Base-by-base conservation (phyloP, 2,113 vertebrate genomes). In the Ptilorrhoa leucosticta region DNA sequence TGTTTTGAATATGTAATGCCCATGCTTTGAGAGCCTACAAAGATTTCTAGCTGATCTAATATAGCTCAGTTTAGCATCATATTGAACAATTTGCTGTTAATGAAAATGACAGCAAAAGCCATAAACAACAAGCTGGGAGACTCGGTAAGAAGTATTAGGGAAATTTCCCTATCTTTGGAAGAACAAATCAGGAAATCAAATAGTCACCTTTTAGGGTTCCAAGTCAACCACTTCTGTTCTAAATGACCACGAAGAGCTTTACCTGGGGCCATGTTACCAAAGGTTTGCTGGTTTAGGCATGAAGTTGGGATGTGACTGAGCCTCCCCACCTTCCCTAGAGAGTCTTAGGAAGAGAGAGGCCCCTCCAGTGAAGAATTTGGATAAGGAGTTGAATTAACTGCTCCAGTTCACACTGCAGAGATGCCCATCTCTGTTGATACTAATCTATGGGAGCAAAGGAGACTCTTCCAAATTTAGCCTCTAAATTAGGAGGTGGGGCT, bases 1-100 rank as follows among this genome's bases (percentile, higher is more conserved):
- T 98, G 97, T 98, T 99, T 99, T 98, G 99, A 99, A 99, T 99
- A 98, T 98, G 98, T 98, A 98, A 99, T 99, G 98, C 98, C 97
- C 97, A 94, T 96, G 96, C 98, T 97, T 98, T 97, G 97, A 97
- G 97, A 97, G 93, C 57, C 96, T 95, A 94, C 85, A 94, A 98
- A 98, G 97, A 98, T 98, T 97, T 97, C 92, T 95, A 95, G 97
- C 91, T 97, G 97, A 98, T 98, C 97, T 97, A 97, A 98, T 97
- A 97, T 85, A 97, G 85, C 94, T 97, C 94, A 95, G 90, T 96
- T 97, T 97, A 97, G 95, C 91, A 95, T 96, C 96, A 96, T 93
- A 97, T 96, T 96, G 97, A 98, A 98, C 96, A 96, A 97, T 98
- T 96, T 97, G 88, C 95, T 90, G 90, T 95, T 97, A 97, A 98